phyloP scores from a whole-genome alignment of 2,113 vertebrate genomes.

The Egretta garzetta region DNA sequence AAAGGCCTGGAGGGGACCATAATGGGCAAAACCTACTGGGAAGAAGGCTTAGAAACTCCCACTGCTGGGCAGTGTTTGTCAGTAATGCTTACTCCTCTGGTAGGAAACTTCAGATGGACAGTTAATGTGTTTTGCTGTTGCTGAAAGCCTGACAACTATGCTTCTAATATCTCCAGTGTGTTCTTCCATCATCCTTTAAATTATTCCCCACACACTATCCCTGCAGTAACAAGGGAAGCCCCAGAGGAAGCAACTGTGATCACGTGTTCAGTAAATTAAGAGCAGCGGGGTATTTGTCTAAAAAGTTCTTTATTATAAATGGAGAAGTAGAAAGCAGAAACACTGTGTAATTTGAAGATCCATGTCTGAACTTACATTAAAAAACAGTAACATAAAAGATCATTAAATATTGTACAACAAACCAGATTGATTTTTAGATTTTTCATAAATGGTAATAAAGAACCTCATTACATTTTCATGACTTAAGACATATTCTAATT shows the following conservation, averaged over 20 bases:
- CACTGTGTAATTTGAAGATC: not conserved
- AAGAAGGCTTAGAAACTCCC: not conserved
- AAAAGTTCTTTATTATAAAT: not conserved
- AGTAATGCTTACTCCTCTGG: not conserved
- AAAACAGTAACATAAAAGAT: not conserved
- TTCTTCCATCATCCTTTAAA: not conserved
- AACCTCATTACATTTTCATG: not conserved
- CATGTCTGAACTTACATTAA: not conserved
- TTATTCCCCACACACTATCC: not conserved
- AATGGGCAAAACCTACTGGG: not conserved
- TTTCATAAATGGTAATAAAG: not conserved
- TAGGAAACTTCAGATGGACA: not conserved
- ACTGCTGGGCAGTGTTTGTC: not conserved
- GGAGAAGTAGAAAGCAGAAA: not conserved
- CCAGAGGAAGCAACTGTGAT: not conserved
- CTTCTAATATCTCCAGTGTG: not conserved
- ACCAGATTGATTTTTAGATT: not conserved
- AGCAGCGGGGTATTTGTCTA: not conserved
- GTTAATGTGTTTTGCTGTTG: not conserved
- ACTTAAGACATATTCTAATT: not conserved
- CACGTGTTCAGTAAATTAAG: not conserved
- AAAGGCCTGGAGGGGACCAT: fast-evolving
- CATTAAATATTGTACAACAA: not conserved
- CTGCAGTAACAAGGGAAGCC: not conserved
- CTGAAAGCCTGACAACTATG: not conserved